phyloP scores from a whole-genome alignment of 2,888 invertebrate species.

The Leptopterna dolabrata region DNA sequence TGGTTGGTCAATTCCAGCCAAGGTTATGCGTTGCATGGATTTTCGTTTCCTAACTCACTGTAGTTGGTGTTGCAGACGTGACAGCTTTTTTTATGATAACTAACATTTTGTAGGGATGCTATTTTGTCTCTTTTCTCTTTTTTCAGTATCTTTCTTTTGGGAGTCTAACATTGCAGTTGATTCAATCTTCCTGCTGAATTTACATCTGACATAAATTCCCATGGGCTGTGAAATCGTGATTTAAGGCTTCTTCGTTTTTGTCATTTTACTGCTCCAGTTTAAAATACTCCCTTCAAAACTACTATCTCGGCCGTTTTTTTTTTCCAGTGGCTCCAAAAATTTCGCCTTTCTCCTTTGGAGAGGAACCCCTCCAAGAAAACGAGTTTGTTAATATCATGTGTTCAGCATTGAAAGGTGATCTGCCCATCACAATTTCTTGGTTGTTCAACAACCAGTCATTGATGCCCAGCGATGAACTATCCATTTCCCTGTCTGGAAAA shows the following conservation, averaged over 20 bases:
- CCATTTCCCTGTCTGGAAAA: slow-evolving; percentile 72
- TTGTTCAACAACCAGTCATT: slow-evolving; percentile 70
- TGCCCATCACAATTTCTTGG: slow-evolving; percentile 77
- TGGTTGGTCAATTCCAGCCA: slow-evolving; percentile 68
- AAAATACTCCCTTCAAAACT: too few relatives aligned
- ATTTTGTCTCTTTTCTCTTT: not conserved
- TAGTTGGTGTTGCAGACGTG: not conserved
- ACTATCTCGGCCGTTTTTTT: not conserved
- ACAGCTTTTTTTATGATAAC: not conserved
- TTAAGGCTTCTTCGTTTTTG: too few relatives aligned
- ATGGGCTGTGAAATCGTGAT: too few relatives aligned
- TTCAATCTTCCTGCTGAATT: too few relatives aligned
- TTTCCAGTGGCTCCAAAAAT: slow-evolving; percentile 62
- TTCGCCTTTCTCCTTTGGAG: slow-evolving; percentile 63
- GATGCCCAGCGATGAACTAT: slow-evolving; percentile 70
- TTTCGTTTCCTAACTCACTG: not conserved
- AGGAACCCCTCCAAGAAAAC: slow-evolving; percentile 60
- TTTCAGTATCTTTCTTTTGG: not conserved
- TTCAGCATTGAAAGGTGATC: slow-evolving; percentile 71
- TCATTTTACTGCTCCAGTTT: too few relatives aligned
- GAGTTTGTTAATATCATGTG: slow-evolving; percentile 69
- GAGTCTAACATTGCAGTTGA: too few relatives aligned
- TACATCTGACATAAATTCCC: too few relatives aligned
- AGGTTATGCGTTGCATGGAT: not conserved
- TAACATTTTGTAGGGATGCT: not conserved